Evolutionary conservation across 1,140 invertebrate genomes (phyloP).

Genomic region (Zaprionus africanus): DNA sequence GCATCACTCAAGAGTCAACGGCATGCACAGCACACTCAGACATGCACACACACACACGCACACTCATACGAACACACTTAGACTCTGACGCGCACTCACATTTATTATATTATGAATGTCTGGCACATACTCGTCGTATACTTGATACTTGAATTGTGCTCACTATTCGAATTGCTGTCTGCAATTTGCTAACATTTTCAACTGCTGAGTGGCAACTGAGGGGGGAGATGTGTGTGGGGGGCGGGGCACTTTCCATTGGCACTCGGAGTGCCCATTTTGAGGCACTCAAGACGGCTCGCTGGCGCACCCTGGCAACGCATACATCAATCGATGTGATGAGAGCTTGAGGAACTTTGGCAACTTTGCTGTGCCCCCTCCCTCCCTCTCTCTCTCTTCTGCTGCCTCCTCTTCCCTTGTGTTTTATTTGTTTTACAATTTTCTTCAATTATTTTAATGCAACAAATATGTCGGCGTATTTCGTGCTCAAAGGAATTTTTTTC

Average conservation of each 20-base stretch:
- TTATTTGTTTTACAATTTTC: slow-evolving; percentile 76
- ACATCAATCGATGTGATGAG: slow-evolving; percentile 44
- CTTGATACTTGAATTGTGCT: slow-evolving; percentile 37
- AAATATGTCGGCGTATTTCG: slow-evolving; percentile 70
- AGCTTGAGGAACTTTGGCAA: slow-evolving; percentile 1
- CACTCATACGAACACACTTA: not conserved
- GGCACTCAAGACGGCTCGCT: slow-evolving; percentile 21
- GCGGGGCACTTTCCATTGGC: slow-evolving; percentile 24
- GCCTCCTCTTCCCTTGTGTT: slow-evolving; percentile 18
- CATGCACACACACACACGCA: slow-evolving; percentile 8
- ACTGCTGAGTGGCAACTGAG: slow-evolving; percentile 15
- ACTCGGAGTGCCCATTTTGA: slow-evolving; percentile 33
- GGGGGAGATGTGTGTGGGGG: not conserved
- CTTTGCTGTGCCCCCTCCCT: slow-evolving; percentile 1
- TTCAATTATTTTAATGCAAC: slow-evolving; percentile 82
- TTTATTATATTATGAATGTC: slow-evolving; percentile 52
- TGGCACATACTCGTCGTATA: slow-evolving; percentile 40
- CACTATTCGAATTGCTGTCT: slow-evolving; percentile 53
- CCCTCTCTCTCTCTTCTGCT: not conserved
- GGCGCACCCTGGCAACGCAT: slow-evolving; percentile 18
- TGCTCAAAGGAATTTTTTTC: slow-evolving; percentile 48
- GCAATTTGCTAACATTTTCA: slow-evolving; percentile 43
- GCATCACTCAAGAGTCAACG: slow-evolving; percentile 28
- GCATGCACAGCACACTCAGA: slow-evolving; percentile 1
- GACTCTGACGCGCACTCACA: not conserved